Evolutionary conservation across 2,797 vertebrate genomes (phyloP).

Genomic region (Dipus sagitta): DNA sequence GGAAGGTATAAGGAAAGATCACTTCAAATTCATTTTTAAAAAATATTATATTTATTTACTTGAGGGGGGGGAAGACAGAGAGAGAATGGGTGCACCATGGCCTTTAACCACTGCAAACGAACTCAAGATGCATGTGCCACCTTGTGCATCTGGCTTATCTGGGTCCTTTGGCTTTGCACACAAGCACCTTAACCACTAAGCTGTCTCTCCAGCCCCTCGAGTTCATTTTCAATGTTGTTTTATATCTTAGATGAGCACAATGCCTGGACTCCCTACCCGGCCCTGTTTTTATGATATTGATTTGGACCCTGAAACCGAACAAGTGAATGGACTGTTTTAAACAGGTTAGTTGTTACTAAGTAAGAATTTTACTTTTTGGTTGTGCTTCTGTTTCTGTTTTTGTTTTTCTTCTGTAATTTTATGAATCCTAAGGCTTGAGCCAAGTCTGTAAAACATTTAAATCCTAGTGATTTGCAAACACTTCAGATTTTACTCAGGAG

Average conservation of each 20-base stretch:
- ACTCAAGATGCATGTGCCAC: no score
- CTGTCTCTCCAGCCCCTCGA: not conserved
- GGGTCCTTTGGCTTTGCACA: not conserved
- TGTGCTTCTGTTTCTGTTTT: not conserved
- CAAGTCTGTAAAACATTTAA: not conserved
- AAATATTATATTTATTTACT: no score
- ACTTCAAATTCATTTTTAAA: no score
- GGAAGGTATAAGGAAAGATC: no score
- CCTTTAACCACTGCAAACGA: no score
- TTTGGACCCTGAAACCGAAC: slow-evolving; percentile 94
- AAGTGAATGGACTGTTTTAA: slow-evolving; percentile 96
- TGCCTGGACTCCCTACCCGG: slow-evolving; percentile 97
- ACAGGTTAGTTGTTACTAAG: slow-evolving; percentile 68
- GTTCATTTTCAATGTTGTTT: not conserved
- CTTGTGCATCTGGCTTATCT: not conserved
- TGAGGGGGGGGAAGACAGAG: not conserved
- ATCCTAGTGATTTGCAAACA: slow-evolving; percentile 19
- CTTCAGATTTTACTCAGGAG: not conserved
- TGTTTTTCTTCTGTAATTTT: not conserved
- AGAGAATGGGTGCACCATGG: not conserved
- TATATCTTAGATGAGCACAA: slow-evolving; percentile 95
- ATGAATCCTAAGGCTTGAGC: slow-evolving; percentile 36
- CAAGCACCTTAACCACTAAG: not conserved
- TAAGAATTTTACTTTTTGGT: not conserved
- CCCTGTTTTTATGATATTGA: slow-evolving; percentile 99